Evolutionary conservation across 2,888 invertebrate genomes (phyloP).

Genomic region (Acanthoscelides obtectus): DNA sequence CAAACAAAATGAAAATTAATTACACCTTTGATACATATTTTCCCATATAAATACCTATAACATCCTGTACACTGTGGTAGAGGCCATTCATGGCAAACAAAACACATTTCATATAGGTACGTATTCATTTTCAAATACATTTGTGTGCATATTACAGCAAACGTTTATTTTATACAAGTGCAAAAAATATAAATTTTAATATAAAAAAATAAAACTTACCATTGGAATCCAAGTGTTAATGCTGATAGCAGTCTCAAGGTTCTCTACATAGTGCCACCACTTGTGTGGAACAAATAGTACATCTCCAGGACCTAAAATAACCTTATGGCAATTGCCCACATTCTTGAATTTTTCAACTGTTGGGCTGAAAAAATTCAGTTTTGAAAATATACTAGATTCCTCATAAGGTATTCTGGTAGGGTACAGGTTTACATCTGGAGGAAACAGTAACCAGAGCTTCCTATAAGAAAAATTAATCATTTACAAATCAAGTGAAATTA

Average conservation of each 20-base stretch:
- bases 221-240: conserved; percentile 71
- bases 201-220: conserved; percentile 47
- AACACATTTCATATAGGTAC: too few species aligned
- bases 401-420: conserved; percentile 90
- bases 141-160: too few species aligned
- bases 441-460: conserved; percentile 90
- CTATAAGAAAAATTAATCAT: conserved; percentile 46
- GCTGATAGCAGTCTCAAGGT: conserved; percentile 64
- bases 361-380: conserved; percentile 74
- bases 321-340: conserved; percentile 42
- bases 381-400: conserved; percentile 91
- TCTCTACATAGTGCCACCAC: conserved; percentile 98
- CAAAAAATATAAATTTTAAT: too few species aligned
- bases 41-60: too few species aligned
- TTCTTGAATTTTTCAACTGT: conserved; percentile 49
- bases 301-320: conserved; percentile 77
- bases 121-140: too few species aligned
- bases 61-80: too few species aligned
- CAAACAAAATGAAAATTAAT: conserved; percentile 15
- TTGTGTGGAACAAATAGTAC: conserved; percentile 82
- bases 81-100: too few species aligned
- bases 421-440: conserved; percentile 67
- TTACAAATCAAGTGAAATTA: neutral
- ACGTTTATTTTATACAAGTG: too few species aligned
- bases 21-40: too few species aligned